Conservation (phyloP, 2,113 vertebrate species). For the Scopus umbretta region DNA sequence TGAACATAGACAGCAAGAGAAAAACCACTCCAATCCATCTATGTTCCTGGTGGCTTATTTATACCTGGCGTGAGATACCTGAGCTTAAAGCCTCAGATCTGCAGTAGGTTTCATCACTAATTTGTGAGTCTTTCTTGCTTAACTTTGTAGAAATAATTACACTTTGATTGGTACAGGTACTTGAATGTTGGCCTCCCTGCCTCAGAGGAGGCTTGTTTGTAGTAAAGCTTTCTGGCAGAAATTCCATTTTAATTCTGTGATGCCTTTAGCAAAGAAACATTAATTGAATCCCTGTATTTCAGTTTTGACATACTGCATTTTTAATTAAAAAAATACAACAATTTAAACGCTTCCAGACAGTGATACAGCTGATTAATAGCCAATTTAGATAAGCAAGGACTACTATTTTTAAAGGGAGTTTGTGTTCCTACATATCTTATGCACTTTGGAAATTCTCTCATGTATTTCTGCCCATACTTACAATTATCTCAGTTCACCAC, state of each 20-base stretch:
- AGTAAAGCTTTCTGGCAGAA: neutral
- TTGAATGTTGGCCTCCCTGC: neutral
- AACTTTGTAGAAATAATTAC: neutral
- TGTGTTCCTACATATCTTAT: neutral
- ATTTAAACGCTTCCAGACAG: neutral
- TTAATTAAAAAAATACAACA: neutral
- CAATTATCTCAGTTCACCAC: neutral
- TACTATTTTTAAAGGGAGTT: neutral
- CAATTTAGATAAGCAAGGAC: neutral
- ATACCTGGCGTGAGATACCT: neutral
- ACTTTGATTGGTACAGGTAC: neutral
- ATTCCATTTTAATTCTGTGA: neutral
- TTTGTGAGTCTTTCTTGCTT: neutral
- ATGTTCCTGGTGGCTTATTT: neutral
- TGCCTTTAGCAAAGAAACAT: neutral
- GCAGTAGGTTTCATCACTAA: neutral
- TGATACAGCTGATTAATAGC: neutral
- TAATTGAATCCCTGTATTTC: neutral
- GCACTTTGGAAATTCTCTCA: neutral
- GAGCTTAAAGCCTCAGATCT: neutral
- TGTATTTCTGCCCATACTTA: neutral
- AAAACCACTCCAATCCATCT: neutral
- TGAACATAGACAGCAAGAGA: neutral
- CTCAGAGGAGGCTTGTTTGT: neutral
- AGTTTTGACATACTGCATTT: neutral